phyloP scores from a whole-genome alignment of 1,140 invertebrate species.

The Dinothrombium tinctorium region DNA sequence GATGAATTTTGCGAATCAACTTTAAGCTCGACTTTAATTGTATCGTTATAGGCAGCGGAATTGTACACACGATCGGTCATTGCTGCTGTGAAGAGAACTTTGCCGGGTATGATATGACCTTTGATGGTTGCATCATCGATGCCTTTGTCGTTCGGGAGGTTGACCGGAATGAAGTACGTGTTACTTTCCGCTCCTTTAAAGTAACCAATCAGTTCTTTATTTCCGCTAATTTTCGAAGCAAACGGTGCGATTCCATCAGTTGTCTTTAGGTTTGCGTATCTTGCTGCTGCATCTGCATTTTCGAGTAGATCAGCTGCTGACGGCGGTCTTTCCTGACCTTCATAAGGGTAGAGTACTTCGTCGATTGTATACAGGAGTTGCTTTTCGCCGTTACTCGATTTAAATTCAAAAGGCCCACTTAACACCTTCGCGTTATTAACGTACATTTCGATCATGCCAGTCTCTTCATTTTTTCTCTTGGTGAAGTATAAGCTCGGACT shows the following conservation, averaged over 20 bases:
- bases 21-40: background rate
- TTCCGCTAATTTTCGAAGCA: conserved; percentile 37
- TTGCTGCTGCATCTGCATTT: background rate
- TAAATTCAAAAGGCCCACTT: background rate
- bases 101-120: conserved; percentile 63
- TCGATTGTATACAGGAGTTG: conserved; percentile 15
- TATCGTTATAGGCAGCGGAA: background rate
- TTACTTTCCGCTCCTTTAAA: conserved; percentile 42
- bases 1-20: background rate
- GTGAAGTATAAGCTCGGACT: background rate
- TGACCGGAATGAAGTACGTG: conserved; percentile 63
- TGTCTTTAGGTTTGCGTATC: conserved; percentile 8
- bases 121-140: conserved; percentile 45
- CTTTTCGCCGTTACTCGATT: conserved; percentile 5
- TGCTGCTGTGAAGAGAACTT: conserved; percentile 59
- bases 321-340: background rate
- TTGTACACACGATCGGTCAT: conserved; percentile 4
- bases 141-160: background rate
- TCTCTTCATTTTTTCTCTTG: background rate
- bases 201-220: conserved; percentile 43
- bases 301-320: conserved; percentile 8
- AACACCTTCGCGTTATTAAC: conserved; percentile 15
- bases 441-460: background rate
- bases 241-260: conserved; percentile 17
- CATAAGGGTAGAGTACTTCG: conserved; percentile 11